A percentile compares a stretch with the other conserved stretches of the same genome.
Evolutionary conservation across 2,797 vertebrate species (phyloP).

Genomic region (Sorex maritimensis): DNA sequence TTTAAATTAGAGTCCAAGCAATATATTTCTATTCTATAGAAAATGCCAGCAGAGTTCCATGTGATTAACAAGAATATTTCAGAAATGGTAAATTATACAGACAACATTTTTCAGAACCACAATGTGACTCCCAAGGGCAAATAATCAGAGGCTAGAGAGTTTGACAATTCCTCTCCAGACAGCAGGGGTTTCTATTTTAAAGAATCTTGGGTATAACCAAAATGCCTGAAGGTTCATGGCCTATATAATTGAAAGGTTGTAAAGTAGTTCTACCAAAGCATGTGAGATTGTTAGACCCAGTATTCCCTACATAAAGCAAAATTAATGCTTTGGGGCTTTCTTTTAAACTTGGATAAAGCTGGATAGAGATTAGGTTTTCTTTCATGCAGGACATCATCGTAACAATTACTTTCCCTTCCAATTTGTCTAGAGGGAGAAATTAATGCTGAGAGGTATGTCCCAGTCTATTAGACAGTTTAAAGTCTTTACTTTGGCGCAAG

Average conservation of each 20-base stretch:
- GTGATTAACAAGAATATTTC: slow-evolving; percentile 65
- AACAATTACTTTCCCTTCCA: slow-evolving; percentile 63
- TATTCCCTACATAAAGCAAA: slow-evolving; percentile 65
- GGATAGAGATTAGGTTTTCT: slow-evolving; percentile 23
- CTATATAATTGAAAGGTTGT: slow-evolving; percentile 61
- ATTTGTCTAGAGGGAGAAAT: slow-evolving; percentile 55
- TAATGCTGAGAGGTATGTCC: slow-evolving; percentile 17
- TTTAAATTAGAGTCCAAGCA: neutral
- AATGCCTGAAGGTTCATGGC: slow-evolving; percentile 47
- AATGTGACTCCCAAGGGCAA: slow-evolving; percentile 42
- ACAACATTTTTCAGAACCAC: slow-evolving; percentile 56
- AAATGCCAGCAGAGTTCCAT: slow-evolving; percentile 45
- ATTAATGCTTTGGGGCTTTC: slow-evolving; percentile 75
- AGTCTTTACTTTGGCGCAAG: neutral
- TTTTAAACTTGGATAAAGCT: slow-evolving; percentile 73
- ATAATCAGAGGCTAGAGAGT: slow-evolving; percentile 31
- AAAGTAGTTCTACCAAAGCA: slow-evolving; percentile 80
- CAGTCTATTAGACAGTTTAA: slow-evolving; percentile 45
- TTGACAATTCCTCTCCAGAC: neutral
- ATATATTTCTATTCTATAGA: neutral
- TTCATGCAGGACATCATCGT: neutral
- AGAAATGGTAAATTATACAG: slow-evolving; percentile 60
- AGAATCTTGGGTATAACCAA: slow-evolving; percentile 21
- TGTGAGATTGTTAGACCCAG: slow-evolving; percentile 24
- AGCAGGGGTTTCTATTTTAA: slow-evolving; percentile 32